Base-by-base conservation (phyloP, 2,113 vertebrate species). In the Drymodes brunneopygia region DNA sequence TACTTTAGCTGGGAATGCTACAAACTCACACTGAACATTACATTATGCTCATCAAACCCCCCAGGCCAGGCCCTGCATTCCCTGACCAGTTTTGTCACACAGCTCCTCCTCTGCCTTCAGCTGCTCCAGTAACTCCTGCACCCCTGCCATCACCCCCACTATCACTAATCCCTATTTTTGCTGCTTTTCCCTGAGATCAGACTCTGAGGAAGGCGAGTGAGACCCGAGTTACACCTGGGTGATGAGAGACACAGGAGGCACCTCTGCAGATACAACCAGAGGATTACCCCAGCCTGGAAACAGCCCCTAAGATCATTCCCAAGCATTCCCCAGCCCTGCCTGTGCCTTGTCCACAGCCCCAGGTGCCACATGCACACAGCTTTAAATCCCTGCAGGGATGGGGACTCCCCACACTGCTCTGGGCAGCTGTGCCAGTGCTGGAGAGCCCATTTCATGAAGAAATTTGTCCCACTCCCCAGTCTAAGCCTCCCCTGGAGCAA, bases 261-360 rank as follows among this genome's bases (percentile, higher is more conserved):
- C 10, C 38, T 28, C 15, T 12, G 4, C 48, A 61, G 70, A 62
- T 0, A 29, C 8, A n/a, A 18, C 21, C 57, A 38, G 12, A 25
- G 36, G 29, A 28, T 45, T 29, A 3, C 25, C 57, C 31, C n/a
- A 56, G n/a, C 8, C 1, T 51, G 73, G 24, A 18, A 65, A 38
- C 45, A 35, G 36, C 28, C 47, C 20, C 57, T 9, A 1, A 25
- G 33, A 4, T 9, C 36, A 29, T 5, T 0, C 22, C n/a, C 33
- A 38, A 15, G 20, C 38, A 10, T 1, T 22, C 23, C 15, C 23
- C 50, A 42, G 38, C 50, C 38, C 14, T 19, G 36, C 56, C 42
- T 22, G 21, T 48, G 33, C 15, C 56, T 4, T 4, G 25, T 0
- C 57, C 72, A 25, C 1, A 13, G 7, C 35, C 40, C 42, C 18